Percentiles rank a stretch among this genome's conserved stretches.
phyloP scores from a whole-genome alignment of 2,113 vertebrate species.

The Meriones unguiculatus region DNA sequence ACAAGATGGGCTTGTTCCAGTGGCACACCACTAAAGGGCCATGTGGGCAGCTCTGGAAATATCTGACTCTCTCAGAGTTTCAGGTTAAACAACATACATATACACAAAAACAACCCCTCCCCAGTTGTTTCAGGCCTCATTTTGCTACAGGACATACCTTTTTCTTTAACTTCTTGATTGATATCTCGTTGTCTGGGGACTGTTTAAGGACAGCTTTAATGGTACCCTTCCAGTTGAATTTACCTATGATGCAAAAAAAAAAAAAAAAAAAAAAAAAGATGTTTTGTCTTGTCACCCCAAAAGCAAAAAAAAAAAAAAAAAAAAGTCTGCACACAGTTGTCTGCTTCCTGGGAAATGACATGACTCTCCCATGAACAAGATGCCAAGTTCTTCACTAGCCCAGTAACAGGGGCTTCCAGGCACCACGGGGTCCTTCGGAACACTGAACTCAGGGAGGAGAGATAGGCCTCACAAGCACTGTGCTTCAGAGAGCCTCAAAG shows the following conservation, averaged over 20 bases:
- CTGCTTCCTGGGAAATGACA: background rate
- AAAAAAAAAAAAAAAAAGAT: background rate
- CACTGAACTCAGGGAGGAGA: rapidly evolving
- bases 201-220: constrained; percentile 93
- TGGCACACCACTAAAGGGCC: background rate
- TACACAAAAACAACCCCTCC: background rate
- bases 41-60: rapidly evolving
- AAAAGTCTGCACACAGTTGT: background rate
- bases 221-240: constrained; percentile 98
- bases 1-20: rapidly evolving
- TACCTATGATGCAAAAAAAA: constrained; percentile 86
- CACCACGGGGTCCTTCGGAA: rapidly evolving
- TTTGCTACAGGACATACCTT: constrained; percentile 88
- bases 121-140: background rate
- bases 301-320: background rate
- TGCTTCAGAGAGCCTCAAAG: rapidly evolving
- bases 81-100: background rate
- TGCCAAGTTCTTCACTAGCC: background rate
- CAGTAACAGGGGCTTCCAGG: background rate
- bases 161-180: constrained; percentile 95
- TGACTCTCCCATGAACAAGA: rapidly evolving
- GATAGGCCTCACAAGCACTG: too few species aligned
- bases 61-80: rapidly evolving
- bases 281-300: too few species aligned
- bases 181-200: constrained; percentile 93